Conservation (phyloP, 1,140 invertebrate genomes). For the Sminthurides bifidus region DNA sequence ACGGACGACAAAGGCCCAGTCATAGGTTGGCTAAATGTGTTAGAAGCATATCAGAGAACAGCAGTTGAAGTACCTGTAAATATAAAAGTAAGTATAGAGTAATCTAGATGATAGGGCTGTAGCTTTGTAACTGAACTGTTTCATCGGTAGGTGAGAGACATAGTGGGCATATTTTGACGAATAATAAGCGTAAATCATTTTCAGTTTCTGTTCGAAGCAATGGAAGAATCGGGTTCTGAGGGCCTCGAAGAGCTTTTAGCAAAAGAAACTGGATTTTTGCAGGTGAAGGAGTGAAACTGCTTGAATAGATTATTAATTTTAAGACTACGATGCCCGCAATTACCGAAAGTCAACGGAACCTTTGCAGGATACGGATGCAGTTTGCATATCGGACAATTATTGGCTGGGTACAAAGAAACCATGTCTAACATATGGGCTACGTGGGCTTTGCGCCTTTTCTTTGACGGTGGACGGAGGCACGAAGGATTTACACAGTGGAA, state of each 20-base stretch:
- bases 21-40: slow-evolving; percentile 83
- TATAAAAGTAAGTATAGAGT: neutral
- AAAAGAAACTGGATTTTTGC: neutral
- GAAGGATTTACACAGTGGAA: neutral
- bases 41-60: slow-evolving; percentile 67
- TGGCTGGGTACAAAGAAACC: neutral
- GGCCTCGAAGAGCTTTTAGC: neutral
- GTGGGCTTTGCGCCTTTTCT: neutral
- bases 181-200: too few species aligned
- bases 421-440: neutral
- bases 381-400: neutral
- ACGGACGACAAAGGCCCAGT: slow-evolving; percentile 89
- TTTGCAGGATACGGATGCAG: neutral
- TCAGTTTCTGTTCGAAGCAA: neutral
- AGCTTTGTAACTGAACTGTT: neutral
- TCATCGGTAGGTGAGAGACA: too few species aligned
- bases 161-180: too few species aligned
- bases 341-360: too few species aligned
- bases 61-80: neutral
- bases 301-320: too few species aligned
- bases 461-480: neutral
- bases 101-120: neutral
- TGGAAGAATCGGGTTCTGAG: neutral
- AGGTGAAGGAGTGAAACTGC: too few species aligned
- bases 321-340: too few species aligned